Conservation (phyloP, 2,888 invertebrate species). For the Xanthostigma xanthostigma region DNA sequence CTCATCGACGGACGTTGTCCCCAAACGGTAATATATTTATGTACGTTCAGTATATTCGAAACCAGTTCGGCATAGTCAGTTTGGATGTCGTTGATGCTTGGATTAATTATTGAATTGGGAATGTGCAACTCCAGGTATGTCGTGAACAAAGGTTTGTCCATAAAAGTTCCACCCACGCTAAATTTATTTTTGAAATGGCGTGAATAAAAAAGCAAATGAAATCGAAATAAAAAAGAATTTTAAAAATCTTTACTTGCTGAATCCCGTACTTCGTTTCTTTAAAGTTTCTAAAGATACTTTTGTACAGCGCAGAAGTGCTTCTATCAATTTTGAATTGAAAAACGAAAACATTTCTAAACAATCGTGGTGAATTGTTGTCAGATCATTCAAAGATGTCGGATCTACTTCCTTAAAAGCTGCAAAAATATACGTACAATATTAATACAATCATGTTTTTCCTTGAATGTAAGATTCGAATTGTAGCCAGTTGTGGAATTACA, state of each 20-base stretch:
- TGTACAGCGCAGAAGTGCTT: conserved; percentile 59
- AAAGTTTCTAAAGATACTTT: conserved; percentile 56
- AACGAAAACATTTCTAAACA: conserved; percentile 69
- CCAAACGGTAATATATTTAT: conserved; percentile 64
- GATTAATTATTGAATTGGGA: conserved; percentile 43
- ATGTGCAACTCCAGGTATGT: conserved; percentile 48
- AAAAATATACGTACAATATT: background rate
- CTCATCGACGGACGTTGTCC: conserved; percentile 43
- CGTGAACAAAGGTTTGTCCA: conserved; percentile 39
- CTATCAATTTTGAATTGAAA: conserved; percentile 60
- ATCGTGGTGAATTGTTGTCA: conserved; percentile 46
- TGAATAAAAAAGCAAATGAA: too few species aligned
- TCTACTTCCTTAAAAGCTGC: conserved; percentile 50
- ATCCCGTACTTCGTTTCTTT: conserved; percentile 35
- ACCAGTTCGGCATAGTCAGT: conserved; percentile 46
- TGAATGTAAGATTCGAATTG: too few species aligned
- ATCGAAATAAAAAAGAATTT: background rate
- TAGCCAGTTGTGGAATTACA: too few species aligned
- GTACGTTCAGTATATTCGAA: conserved; percentile 52
- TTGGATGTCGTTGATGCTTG: conserved; percentile 57
- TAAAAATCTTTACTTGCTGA: background rate
- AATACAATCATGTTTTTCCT: too few species aligned
- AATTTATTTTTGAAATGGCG: too few species aligned
- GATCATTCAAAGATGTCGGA: conserved; percentile 39
- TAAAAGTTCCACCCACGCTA: conserved; percentile 22